phyloP scores from a whole-genome alignment of 2,888 invertebrate species.

The Flexamia atlantica region DNA sequence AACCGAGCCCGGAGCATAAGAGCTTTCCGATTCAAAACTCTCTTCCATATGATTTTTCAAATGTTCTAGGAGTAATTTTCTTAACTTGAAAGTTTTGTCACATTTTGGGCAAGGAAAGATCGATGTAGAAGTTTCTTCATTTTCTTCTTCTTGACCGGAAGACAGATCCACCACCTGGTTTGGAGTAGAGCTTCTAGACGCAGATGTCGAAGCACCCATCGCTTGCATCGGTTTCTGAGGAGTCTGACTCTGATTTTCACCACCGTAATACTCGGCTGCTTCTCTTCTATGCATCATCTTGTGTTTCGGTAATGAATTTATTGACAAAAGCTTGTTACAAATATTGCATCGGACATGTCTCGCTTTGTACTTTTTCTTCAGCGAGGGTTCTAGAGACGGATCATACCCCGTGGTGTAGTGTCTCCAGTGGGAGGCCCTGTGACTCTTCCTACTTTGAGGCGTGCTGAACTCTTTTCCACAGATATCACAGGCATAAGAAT shows the following conservation, averaged over 20 bases:
- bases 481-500: conserved; percentile 39
- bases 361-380: conserved; percentile 21
- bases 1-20: conserved; percentile 12
- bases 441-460: conserved; percentile 46
- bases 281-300: conserved; percentile 58
- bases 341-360: conserved; percentile 62
- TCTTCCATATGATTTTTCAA: conserved; percentile 55
- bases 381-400: not conserved
- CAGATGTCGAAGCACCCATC: not conserved
- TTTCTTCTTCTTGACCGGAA: not conserved
- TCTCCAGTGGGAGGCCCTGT: conserved; percentile 54
- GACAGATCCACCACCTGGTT: not conserved
- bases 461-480: conserved; percentile 52
- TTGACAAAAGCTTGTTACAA: conserved; percentile 60
- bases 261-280: conserved; percentile 50
- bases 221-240: conserved; percentile 3
- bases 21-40: not conserved
- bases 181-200: conserved; percentile 36
- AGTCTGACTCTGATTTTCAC: conserved; percentile 7
- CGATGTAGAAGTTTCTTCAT: conserved; percentile 30
- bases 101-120: conserved; percentile 61
- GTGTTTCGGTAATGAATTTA: conserved; percentile 63
- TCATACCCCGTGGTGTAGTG: conserved; percentile 20
- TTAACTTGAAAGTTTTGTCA: conserved; percentile 55
- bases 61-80: conserved; percentile 59